Evolutionary conservation across 1,140 invertebrate genomes (phyloP).

Genomic region (Spodoptera litura): DNA sequence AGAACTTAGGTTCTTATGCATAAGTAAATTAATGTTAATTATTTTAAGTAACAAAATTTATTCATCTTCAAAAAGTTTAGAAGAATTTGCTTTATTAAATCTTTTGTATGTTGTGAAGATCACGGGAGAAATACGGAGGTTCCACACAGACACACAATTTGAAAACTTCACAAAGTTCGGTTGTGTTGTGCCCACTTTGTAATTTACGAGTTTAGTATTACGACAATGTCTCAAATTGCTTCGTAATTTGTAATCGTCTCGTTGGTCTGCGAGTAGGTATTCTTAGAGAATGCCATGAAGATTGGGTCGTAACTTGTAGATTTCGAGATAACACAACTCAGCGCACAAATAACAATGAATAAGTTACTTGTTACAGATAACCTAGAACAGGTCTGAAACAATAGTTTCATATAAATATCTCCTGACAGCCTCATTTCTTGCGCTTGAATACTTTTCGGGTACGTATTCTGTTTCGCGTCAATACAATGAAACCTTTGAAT

Average conservation of each 20-base stretch:
- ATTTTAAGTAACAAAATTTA: conserved; percentile 9
- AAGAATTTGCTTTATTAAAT: conserved; percentile 2
- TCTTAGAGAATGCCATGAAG: not conserved
- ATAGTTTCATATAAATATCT: no score
- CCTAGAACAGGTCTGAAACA: no score
- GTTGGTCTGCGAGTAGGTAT: conserved; percentile 8
- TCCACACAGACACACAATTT: conserved; percentile 56
- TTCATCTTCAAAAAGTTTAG: not conserved
- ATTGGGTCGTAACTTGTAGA: conserved; percentile 6
- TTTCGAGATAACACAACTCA: not conserved
- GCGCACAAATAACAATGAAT: no score
- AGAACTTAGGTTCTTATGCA: not conserved
- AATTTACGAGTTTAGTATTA: conserved; percentile 71
- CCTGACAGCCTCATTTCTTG: no score
- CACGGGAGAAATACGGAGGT: not conserved
- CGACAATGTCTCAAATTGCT: conserved; percentile 57
- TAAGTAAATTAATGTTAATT: conserved; percentile 11
- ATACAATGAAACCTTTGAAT: no score
- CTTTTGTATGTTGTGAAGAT: conserved; percentile 25
- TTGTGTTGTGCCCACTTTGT: conserved; percentile 62
- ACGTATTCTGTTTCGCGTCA: no score
- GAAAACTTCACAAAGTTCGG: conserved; percentile 67
- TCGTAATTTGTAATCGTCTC: conserved; percentile 51
- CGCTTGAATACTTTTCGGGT: no score
- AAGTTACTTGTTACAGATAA: no score